Conservation (phyloP, 2,888 invertebrate species). For the Cacoxenus indagator region DNA sequence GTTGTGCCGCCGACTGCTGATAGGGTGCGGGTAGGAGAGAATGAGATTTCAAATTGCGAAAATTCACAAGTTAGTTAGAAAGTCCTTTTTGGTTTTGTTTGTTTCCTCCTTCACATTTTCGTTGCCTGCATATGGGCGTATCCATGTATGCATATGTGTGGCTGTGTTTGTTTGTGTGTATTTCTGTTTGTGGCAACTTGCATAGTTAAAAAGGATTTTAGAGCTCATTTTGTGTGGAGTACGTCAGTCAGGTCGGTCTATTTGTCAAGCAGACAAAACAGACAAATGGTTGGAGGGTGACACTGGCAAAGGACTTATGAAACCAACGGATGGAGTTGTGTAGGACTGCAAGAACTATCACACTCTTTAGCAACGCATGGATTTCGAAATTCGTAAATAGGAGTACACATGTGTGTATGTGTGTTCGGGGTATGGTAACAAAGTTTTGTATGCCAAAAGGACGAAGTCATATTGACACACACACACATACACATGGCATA, state of each 20-base stretch:
- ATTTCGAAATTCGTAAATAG: too few relatives aligned
- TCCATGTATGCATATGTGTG: conserved; percentile 26
- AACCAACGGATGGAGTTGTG: too few relatives aligned
- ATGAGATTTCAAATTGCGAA: conserved; percentile 51
- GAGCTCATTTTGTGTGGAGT: conserved; percentile 60
- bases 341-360: too few relatives aligned
- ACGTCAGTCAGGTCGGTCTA: conserved; percentile 56
- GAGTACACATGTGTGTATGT: conserved; percentile 43
- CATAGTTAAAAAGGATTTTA: conserved; percentile 55
- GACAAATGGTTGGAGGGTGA: too few relatives aligned
- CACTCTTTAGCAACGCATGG: too few relatives aligned
- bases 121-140: conserved; percentile 26
- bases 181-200: too few relatives aligned
- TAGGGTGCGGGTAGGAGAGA: conserved; percentile 25
- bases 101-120: conserved; percentile 21
- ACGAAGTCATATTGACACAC: conserved; percentile 34
- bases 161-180: conserved; percentile 23
- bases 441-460: conserved; percentile 45
- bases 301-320: too few relatives aligned
- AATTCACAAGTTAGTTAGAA: conserved; percentile 55
- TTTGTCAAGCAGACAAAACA: conserved; percentile 56
- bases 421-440: conserved; percentile 63
- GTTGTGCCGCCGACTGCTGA: too few relatives aligned
- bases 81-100: conserved; percentile 33
- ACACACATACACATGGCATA: conserved; percentile 15